Conservation (phyloP, 1,140 invertebrate species). For the Tyrophagus putrescentiae region DNA sequence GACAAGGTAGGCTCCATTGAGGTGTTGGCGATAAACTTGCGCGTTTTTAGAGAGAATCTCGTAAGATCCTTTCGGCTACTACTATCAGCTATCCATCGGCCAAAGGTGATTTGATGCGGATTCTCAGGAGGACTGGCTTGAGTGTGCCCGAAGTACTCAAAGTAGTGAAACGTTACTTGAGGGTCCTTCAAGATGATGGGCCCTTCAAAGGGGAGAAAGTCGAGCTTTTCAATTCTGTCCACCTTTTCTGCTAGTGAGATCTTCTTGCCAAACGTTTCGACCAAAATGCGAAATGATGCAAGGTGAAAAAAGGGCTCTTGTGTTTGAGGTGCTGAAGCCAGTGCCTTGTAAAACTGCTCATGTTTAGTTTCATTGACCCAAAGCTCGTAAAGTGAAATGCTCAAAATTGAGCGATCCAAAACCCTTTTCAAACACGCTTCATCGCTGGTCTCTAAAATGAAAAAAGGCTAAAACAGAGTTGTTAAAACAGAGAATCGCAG, state of each 20-base stretch:
- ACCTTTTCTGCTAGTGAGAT: slow-evolving; percentile 60
- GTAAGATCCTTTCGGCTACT: slow-evolving; percentile 63
- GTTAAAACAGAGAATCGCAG: not conserved
- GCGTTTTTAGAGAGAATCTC: slow-evolving; percentile 63
- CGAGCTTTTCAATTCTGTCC: slow-evolving; percentile 64
- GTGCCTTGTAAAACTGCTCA: slow-evolving; percentile 45
- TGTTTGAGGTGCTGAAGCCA: slow-evolving; percentile 30
- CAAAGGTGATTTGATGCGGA: slow-evolving; percentile 64
- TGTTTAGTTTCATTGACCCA: slow-evolving; percentile 48
- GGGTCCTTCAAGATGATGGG: slow-evolving; percentile 64
- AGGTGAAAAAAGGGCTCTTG: not conserved
- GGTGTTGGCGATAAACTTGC: slow-evolving; percentile 91
- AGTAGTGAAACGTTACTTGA: slow-evolving; percentile 56
- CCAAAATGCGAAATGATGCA: slow-evolving; percentile 44
- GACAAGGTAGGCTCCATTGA: slow-evolving; percentile 89
- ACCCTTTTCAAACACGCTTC: not conserved
- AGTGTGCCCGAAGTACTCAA: slow-evolving; percentile 74
- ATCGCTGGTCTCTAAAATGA: slow-evolving; percentile 8
- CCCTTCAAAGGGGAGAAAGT: slow-evolving; percentile 61
- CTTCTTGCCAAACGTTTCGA: slow-evolving; percentile 75
- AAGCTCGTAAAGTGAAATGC: slow-evolving; percentile 49
- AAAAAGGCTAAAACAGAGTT: not conserved
- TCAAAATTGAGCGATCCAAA: slow-evolving; percentile 8
- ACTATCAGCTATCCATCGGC: slow-evolving; percentile 53
- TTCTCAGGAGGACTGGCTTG: slow-evolving; percentile 51